Conservation (phyloP, 2,888 invertebrate genomes). For the Marasmarcha lunaedactyla region DNA sequence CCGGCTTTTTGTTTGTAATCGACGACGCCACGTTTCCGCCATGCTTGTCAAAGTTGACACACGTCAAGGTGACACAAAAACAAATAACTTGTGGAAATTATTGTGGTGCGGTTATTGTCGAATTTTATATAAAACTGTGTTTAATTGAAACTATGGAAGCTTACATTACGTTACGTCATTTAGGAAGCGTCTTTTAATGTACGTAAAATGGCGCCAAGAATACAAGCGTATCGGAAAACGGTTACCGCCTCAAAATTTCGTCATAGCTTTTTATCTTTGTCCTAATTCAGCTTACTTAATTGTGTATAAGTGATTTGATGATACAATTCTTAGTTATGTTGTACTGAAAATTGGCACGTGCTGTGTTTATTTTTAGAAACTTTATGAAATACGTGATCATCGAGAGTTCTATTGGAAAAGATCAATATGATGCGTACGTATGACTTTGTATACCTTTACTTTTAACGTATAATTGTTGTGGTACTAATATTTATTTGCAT, state of each 20-base stretch:
- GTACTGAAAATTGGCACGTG: conserved; percentile 40
- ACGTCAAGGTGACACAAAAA: conserved; percentile 61
- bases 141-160: not conserved
- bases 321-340: conserved; percentile 1
- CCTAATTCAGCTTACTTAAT: conserved; percentile 3
- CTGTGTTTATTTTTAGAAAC: conserved; percentile 51
- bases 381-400: conserved; percentile 6
- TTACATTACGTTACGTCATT: not conserved
- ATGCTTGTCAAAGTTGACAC: conserved; percentile 65
- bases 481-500: too few species aligned
- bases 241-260: conserved; percentile 15
- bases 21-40: conserved; percentile 70
- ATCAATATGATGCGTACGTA: not conserved
- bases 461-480: too few species aligned
- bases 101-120: not conserved
- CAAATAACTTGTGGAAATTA: conserved; percentile 25
- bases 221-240: conserved; percentile 12
- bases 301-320: not conserved
- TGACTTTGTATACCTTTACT: not conserved
- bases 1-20: conserved; percentile 18
- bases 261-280: conserved; percentile 1
- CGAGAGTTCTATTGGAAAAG: conserved; percentile 9
- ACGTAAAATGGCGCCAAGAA: conserved; percentile 68
- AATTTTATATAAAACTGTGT: not conserved
- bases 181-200: conserved; percentile 16